These are phyloP conservation scores for Beris morrisii DNA, from an alignment of 2,888 invertebrate species.

Conservation along the genomic window DNA sequence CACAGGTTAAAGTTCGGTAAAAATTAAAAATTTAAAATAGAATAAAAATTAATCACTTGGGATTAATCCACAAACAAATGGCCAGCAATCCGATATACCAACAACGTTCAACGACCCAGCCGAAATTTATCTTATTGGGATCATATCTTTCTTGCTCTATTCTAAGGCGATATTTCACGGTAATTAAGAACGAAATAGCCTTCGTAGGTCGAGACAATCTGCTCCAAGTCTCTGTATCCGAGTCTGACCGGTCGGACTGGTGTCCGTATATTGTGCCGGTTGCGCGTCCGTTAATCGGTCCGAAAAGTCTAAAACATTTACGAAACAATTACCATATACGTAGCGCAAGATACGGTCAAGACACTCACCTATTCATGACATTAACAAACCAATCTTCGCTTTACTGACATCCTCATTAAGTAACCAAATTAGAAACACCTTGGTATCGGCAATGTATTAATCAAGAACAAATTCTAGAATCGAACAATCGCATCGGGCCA, in stretches of 20 bases:
- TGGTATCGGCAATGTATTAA: slow-evolving; percentile 19
- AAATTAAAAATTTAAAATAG: slow-evolving; percentile 30
- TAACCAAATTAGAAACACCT: slow-evolving; percentile 34
- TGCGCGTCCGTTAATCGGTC: slow-evolving; percentile 12
- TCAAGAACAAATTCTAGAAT: background rate
- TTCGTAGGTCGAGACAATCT: no score
- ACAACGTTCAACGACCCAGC: slow-evolving; percentile 28
- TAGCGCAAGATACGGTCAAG: background rate
- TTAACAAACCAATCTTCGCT: slow-evolving; percentile 28
- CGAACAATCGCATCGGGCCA: background rate
- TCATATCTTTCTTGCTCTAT: slow-evolving; percentile 9
- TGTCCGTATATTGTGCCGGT: background rate
- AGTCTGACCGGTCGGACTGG: no score
- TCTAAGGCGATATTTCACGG: slow-evolving; percentile 13
- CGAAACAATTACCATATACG: slow-evolving; percentile 21
- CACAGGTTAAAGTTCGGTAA: slow-evolving; percentile 8
- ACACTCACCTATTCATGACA: slow-evolving; percentile 8
- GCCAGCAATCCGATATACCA: slow-evolving; percentile 21
- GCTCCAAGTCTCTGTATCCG: no score
- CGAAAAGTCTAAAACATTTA: slow-evolving; percentile 28
- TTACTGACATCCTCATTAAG: slow-evolving; percentile 25
- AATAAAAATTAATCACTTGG: slow-evolving; percentile 27
- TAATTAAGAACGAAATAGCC: background rate
- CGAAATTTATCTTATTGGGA: slow-evolving; percentile 22
- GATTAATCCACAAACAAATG: slow-evolving; percentile 30